Percentiles rank a stretch among this genome's conserved stretches.
phyloP scores from a whole-genome alignment of 2,888 invertebrate genomes.

The Bellardia pandia region DNA sequence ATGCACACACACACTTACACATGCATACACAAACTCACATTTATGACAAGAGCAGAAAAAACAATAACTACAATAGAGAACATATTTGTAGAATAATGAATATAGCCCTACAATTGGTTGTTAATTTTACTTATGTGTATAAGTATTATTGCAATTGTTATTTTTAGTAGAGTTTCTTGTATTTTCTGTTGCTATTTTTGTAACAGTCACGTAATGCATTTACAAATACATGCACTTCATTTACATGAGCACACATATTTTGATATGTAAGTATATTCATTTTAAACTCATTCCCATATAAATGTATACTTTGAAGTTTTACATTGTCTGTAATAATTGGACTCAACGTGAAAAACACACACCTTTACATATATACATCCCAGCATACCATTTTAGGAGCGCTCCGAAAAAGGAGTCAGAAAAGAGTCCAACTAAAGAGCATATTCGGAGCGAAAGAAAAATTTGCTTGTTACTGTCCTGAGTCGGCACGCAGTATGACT shows the following conservation, averaged over 20 bases:
- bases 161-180: constrained; percentile 39
- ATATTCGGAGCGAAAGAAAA: no score
- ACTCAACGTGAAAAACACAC: constrained; percentile 37
- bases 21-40: constrained; percentile 23
- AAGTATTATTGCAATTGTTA: constrained; percentile 65
- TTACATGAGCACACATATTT: constrained; percentile 33
- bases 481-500: no score
- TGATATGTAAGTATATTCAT: constrained; percentile 3
- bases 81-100: constrained; percentile 58
- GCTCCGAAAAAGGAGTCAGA: no score
- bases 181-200: constrained; percentile 29
- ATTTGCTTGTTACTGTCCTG: no score
- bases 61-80: constrained; percentile 21
- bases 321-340: constrained; percentile 68
- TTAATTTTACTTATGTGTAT: constrained; percentile 64
- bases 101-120: constrained; percentile 59
- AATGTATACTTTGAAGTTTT: constrained; percentile 41
- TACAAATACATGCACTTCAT: constrained; percentile 47
- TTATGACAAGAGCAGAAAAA: background rate
- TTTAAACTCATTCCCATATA: constrained; percentile 17
- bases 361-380: background rate
- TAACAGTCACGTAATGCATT: constrained; percentile 66
- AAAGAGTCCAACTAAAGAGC: no score
- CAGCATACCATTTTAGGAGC: no score
- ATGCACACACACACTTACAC: background rate